These are phyloP conservation scores for Rhombomys opimus DNA, from an alignment of 2,113 vertebrate species.

Conservation along the genomic window DNA sequence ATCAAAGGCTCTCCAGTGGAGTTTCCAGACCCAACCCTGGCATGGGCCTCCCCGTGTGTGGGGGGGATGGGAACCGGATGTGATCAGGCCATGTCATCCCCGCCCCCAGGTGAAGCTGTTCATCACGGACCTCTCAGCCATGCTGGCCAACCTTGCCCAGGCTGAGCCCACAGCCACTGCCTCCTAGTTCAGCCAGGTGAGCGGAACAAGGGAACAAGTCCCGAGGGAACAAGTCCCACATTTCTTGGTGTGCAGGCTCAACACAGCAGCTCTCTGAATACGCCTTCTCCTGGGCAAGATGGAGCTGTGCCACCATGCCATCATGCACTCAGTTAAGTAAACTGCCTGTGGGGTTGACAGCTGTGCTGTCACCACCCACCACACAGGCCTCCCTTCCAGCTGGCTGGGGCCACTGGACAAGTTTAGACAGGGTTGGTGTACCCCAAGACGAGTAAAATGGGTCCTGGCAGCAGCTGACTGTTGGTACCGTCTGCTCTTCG, in stretches of 20 bases:
- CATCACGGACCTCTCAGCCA: conserved; percentile 76
- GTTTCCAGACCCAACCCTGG: not conserved
- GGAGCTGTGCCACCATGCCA: not conserved
- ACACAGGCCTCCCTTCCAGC: not conserved
- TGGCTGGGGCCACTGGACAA: not conserved
- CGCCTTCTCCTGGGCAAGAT: not conserved
- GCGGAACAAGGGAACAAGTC: not conserved
- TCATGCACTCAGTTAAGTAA: not conserved
- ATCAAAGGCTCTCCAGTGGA: not conserved
- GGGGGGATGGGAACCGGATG: not conserved
- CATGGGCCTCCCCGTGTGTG: rapidly evolving
- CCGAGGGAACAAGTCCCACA: not conserved
- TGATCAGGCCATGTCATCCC: not conserved
- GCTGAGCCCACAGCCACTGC: rapidly evolving
- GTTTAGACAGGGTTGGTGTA: no score
- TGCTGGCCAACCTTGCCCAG: conserved; percentile 56
- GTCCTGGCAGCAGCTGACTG: not conserved
- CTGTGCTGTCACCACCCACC: not conserved
- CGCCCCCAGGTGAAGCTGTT: conserved; percentile 84
- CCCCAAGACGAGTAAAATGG: not conserved
- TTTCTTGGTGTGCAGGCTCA: rapidly evolving
- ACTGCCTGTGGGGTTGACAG: not conserved
- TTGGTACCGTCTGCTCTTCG: not conserved
- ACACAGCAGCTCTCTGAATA: no score
- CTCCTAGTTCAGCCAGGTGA: not conserved